Percentiles rank a stretch among this genome's conserved stretches.
phyloP scores from a whole-genome alignment of 2,113 vertebrate species.

The Antechinus stuartii region DNA sequence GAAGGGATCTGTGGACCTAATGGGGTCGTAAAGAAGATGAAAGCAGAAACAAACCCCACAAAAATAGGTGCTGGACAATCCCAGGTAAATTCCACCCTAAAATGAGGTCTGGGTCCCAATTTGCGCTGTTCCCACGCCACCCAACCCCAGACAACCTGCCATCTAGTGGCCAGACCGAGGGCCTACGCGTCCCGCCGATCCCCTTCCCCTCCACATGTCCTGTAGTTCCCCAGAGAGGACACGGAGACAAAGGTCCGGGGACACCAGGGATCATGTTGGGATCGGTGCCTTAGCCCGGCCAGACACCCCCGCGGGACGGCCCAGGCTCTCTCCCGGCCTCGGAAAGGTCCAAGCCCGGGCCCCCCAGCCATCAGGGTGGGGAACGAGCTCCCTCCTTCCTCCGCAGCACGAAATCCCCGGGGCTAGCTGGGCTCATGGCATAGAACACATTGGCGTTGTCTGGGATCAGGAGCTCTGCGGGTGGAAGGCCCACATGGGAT shows the following conservation, averaged over 20 bases:
- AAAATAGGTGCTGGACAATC: neutral
- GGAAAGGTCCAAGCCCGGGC: neutral
- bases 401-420: constrained; percentile 89
- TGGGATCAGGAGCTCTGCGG: constrained; percentile 89
- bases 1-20: neutral
- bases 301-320: neutral
- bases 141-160: neutral
- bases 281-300: neutral
- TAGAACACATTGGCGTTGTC: constrained; percentile 92
- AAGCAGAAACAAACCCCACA: neutral
- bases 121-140: too few relatives aligned
- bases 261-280: neutral
- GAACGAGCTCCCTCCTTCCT: constrained; percentile 49
- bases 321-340: neutral
- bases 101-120: neutral
- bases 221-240: neutral
- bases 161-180: neutral
- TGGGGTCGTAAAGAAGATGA: neutral
- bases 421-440: constrained; percentile 87
- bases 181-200: neutral
- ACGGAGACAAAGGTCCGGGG: neutral
- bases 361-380: neutral
- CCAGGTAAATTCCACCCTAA: neutral
- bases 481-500: neutral
- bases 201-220: neutral